phyloP scores from a whole-genome alignment of 2,113 vertebrate species.

The Silurus asotus region DNA sequence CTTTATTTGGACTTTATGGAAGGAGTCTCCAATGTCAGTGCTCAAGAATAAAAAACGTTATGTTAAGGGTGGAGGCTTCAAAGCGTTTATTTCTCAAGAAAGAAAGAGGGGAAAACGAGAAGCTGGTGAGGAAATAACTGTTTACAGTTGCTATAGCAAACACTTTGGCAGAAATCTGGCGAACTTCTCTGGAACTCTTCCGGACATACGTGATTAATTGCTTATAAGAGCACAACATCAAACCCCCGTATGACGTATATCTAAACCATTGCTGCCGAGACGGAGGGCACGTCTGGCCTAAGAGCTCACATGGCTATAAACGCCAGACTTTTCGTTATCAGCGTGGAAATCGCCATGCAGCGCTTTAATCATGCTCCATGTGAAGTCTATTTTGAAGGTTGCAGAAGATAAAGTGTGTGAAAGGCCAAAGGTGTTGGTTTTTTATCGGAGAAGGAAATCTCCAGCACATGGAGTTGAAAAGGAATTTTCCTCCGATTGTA shows the following conservation, averaged over 20 bases:
- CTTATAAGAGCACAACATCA: too few relatives aligned
- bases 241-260: too few relatives aligned
- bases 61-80: too few relatives aligned
- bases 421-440: slow-evolving; percentile 16
- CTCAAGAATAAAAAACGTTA: not conserved
- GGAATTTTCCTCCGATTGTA: slow-evolving; percentile 50
- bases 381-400: slow-evolving; percentile 1
- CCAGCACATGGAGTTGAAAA: slow-evolving; percentile 3
- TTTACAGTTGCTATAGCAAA: too few relatives aligned
- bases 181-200: too few relatives aligned
- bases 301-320: not conserved
- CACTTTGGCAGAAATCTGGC: too few relatives aligned
- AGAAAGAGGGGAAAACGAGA: too few relatives aligned
- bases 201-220: too few relatives aligned
- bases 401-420: slow-evolving; percentile 20
- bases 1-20: not conserved
- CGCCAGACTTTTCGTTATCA: not conserved
- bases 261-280: too few relatives aligned
- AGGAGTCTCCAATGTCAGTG: not conserved
- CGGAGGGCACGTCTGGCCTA: not conserved
- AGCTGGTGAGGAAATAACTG: too few relatives aligned
- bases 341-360: not conserved
- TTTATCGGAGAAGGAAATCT: slow-evolving; percentile 39
- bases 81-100: too few relatives aligned
- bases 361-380: not conserved